Conservation (phyloP, 2,113 vertebrate species). For the Rhodinocichla rosea region DNA sequence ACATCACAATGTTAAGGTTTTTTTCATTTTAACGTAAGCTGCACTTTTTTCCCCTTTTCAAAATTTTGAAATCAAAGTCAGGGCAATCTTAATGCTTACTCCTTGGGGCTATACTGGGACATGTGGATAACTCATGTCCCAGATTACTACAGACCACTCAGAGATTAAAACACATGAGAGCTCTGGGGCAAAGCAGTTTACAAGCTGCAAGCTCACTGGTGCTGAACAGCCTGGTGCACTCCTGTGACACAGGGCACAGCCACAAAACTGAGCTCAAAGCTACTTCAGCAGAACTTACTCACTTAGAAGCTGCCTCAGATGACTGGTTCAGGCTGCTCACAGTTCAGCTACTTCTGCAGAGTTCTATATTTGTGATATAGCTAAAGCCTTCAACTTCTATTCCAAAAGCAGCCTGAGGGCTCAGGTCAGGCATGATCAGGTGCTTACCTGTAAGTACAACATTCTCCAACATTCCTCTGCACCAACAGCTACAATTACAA, state of each 20-base stretch:
- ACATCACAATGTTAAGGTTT: neutral
- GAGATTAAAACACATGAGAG: neutral
- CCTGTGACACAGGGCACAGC: neutral
- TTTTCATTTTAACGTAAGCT: neutral
- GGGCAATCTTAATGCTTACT: neutral
- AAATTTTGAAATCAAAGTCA: neutral
- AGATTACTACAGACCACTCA: neutral
- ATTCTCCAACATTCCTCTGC: neutral
- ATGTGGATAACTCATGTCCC: neutral
- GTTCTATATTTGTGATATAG: neutral
- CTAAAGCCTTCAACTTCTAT: neutral
- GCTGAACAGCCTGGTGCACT: neutral
- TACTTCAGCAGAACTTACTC: neutral
- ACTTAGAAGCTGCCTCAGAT: neutral
- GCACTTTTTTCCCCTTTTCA: neutral
- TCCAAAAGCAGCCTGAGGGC: neutral
- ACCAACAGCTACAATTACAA: neutral
- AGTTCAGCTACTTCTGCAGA: neutral
- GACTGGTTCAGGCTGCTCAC: rapidly evolving
- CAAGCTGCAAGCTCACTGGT: neutral
- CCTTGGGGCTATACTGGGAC: neutral
- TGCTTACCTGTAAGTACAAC: neutral
- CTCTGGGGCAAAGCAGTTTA: neutral
- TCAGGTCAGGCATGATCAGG: neutral
- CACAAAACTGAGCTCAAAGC: neutral